A percentile compares a stretch with the other conserved stretches of the same genome.
Conservation (phyloP, 2,888 invertebrate species). For the Sarcophaga carnaria region DNA sequence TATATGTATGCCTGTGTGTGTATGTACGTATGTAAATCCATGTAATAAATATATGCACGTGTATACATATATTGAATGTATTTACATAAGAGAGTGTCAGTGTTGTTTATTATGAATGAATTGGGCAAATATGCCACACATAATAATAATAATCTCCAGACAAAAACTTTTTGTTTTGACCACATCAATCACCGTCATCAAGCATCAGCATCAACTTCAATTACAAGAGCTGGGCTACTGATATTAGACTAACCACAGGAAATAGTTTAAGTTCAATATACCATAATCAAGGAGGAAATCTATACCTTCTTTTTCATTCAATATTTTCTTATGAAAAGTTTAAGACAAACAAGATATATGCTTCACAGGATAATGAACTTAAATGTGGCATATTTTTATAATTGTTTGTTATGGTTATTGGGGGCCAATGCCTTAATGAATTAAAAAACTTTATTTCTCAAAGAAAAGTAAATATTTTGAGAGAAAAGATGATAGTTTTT, state of each 20-base stretch:
- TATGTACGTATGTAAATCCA: not conserved
- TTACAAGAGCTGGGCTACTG: not conserved
- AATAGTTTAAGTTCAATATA: not conserved
- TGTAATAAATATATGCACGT: not conserved
- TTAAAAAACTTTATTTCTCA: too few relatives aligned
- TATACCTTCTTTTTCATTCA: not conserved
- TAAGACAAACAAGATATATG: too few relatives aligned
- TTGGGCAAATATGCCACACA: conserved; percentile 31
- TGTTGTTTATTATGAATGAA: conserved; percentile 32
- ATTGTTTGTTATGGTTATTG: too few relatives aligned
- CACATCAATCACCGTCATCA: conserved; percentile 59
- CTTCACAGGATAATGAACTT: too few relatives aligned
- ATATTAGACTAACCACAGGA: not conserved
- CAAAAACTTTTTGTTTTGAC: conserved; percentile 51
- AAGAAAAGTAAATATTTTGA: too few relatives aligned
- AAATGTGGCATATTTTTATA: too few relatives aligned
- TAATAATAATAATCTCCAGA: conserved; percentile 27
- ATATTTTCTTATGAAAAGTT: too few relatives aligned
- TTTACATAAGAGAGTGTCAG: conserved; percentile 1
- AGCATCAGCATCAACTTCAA: conserved; percentile 18
- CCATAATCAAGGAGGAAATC: not conserved
- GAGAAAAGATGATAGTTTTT: too few relatives aligned
- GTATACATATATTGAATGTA: not conserved
- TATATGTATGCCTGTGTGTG: not conserved
- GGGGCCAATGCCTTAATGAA: too few relatives aligned